A percentile compares a stretch with the other conserved stretches of the same genome.
phyloP scores from a whole-genome alignment of 2,888 invertebrate species.

The Gastrophysa polygoni region DNA sequence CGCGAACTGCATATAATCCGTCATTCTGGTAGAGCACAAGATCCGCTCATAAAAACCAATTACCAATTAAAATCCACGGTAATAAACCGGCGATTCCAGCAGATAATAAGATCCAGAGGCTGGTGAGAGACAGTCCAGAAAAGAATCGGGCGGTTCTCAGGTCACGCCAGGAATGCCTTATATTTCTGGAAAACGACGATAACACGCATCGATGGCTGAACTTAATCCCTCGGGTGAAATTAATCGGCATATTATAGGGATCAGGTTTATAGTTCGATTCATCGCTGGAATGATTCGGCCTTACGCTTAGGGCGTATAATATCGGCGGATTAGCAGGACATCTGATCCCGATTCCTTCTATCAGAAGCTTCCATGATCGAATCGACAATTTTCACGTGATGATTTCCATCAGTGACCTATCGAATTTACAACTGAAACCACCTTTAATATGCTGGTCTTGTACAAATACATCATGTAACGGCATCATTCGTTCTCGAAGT shows the following conservation, averaged over 20 bases:
- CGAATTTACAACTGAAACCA: too few relatives aligned
- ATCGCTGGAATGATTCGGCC: not conserved
- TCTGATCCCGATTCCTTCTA: slow-evolving; percentile 47
- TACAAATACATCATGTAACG: too few relatives aligned
- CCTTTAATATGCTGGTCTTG: too few relatives aligned
- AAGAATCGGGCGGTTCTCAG: not conserved
- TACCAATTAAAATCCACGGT: not conserved
- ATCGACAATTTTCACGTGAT: not conserved
- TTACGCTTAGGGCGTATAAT: slow-evolving; percentile 43
- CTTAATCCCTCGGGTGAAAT: slow-evolving; percentile 56
- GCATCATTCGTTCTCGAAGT: too few relatives aligned
- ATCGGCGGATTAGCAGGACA: slow-evolving; percentile 68
- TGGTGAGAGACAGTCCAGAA: slow-evolving; percentile 5
- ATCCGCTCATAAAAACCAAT: not conserved
- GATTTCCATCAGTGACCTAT: too few relatives aligned
- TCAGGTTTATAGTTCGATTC: not conserved
- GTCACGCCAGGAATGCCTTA: slow-evolving; percentile 6
- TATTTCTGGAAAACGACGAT: slow-evolving; percentile 55
- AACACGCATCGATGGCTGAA: slow-evolving; percentile 58
- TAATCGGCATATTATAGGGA: slow-evolving; percentile 55
- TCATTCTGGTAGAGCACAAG: not conserved
- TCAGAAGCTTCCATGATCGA: not conserved
- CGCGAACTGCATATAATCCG: not conserved
- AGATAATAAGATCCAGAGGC: not conserved
- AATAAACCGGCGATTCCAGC: not conserved